phyloP scores from a whole-genome alignment of 2,888 invertebrate species.

The Caradrina kadenii region DNA sequence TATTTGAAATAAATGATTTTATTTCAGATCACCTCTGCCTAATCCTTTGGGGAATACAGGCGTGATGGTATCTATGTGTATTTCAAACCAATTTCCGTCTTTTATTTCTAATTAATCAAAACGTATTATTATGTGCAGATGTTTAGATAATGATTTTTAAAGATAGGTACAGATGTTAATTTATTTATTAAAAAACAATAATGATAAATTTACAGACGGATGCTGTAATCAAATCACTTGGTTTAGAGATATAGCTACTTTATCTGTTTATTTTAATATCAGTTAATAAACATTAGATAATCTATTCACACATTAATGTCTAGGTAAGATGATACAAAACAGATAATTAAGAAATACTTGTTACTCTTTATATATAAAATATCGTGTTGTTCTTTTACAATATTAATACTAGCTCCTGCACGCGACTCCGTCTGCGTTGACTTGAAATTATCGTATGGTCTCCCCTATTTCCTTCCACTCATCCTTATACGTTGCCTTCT shows the following conservation, averaged over 20 bases:
- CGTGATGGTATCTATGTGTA: too few relatives aligned
- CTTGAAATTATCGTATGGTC: too few relatives aligned
- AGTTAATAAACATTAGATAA: constrained; percentile 18
- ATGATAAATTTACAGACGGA: constrained; percentile 38
- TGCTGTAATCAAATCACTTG: constrained; percentile 19
- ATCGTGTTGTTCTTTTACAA: neutral
- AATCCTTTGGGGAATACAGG: too few relatives aligned
- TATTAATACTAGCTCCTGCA: too few relatives aligned
- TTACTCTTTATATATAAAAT: neutral
- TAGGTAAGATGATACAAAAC: constrained; percentile 4
- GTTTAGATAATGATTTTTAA: neutral
- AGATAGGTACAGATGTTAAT: neutral
- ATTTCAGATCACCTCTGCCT: too few relatives aligned
- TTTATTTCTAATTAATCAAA: neutral
- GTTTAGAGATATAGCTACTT: constrained; percentile 23
- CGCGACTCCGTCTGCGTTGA: too few relatives aligned
- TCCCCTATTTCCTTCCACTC: too few relatives aligned
- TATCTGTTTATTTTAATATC: constrained; percentile 21
- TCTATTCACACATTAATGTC: constrained; percentile 4
- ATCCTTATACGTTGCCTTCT: too few relatives aligned
- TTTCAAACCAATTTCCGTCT: too few relatives aligned
- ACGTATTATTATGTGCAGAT: neutral
- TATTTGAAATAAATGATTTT: too few relatives aligned
- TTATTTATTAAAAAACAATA: constrained; percentile 23
- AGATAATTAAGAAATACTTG: neutral